phyloP scores from a whole-genome alignment of 2,888 invertebrate species.

The Polymixis lichenea region DNA sequence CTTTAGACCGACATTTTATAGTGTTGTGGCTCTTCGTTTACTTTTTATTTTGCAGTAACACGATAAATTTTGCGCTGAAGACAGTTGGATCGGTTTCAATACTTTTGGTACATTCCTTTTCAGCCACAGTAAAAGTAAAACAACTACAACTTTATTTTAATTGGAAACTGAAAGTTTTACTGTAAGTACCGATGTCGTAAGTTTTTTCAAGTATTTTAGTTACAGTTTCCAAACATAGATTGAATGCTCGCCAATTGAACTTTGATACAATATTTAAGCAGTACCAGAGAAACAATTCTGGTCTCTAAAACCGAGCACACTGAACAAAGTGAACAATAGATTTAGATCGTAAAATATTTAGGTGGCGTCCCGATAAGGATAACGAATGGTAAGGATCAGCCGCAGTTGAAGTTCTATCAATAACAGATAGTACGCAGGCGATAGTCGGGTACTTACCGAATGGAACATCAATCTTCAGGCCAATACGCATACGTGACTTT shows the following conservation, averaged over 20 bases:
- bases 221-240: not conserved
- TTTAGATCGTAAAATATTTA: not conserved
- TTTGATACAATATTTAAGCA: not conserved
- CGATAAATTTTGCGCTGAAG: not conserved
- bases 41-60: not conserved
- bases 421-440: slow-evolving; percentile 22
- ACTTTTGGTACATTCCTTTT: not conserved
- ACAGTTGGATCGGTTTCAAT: not conserved
- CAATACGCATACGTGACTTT: no score
- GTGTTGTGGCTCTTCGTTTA: not conserved
- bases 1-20: not conserved
- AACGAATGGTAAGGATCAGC: slow-evolving; percentile 21
- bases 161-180: not conserved
- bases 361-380: slow-evolving; percentile 1
- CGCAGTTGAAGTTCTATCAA: slow-evolving; percentile 22
- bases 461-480: not conserved
- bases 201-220: not conserved
- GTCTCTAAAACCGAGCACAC: not conserved
- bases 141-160: not conserved
- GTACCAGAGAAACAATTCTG: not conserved
- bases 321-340: slow-evolving; percentile 7
- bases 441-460: not conserved
- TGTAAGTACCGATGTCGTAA: no score
- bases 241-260: not conserved
- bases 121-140: not conserved